Base-by-base conservation (phyloP, 1,140 invertebrate genomes). In the Zaprionus tsacasi region DNA sequence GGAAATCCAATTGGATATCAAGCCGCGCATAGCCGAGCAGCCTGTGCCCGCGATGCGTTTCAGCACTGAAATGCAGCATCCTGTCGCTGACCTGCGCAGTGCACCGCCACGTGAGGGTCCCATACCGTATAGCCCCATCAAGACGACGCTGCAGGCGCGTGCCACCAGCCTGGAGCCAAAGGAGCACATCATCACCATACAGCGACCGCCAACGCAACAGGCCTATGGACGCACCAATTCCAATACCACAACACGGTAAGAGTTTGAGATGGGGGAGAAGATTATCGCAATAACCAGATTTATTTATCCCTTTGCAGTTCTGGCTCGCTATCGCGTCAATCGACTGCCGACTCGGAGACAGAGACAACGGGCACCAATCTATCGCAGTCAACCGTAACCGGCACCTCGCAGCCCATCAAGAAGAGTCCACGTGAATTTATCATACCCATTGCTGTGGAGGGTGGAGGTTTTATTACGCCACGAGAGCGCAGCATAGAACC, bases 391-490 rank as follows among this genome's bases (percentile, higher is more conserved):
- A 76, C 91, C 5, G 71, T 89, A 36, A 91, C 85, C 55, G 93
- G 94, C 25, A 95, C 93, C 36, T 93, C 93, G 8, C 95, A 97
- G 90, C 96, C 96, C 1, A 97, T 97, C 76, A 95, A 96, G 81
- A 98, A 98, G 93, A 97, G 96, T 61, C 96, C 97, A 10, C 93
- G 97, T 15, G 97, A 98, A 93, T 97, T 97, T 79, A 97, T 98
- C 82, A 98, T 98, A 93, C 97, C 97, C 1, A 98, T 98, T 81
- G 96, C 96, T 13, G 95, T 98, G 48, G 97, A 98, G 93, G 97
- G 96, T 69, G 96, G 96, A 69, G 96, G 96, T 58, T 97, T 96
- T 88, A 95, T 97, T 25, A 97, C 96, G 17, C 97, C 96, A 13
- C 93, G 96, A 25, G 95, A 96, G 55, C 95, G 95, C 67, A 96